phyloP scores from a whole-genome alignment of 2,113 vertebrate species.

The Mormyrus lacerda region DNA sequence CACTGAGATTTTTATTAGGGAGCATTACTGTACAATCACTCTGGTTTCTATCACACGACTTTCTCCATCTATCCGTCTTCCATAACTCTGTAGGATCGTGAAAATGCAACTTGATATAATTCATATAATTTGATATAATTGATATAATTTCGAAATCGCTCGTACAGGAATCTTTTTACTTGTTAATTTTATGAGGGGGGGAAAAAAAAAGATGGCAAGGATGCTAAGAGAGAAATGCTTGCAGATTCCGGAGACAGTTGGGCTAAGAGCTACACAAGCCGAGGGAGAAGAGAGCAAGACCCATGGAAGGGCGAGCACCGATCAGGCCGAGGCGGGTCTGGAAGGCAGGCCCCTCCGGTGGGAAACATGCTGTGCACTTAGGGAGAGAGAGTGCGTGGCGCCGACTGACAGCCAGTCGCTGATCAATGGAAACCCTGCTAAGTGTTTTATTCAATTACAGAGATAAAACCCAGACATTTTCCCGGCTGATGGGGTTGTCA shows the following conservation, averaged over 20 bases:
- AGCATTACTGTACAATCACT: background rate
- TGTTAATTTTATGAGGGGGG: background rate
- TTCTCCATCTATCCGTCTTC: background rate
- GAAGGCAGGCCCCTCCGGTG: background rate
- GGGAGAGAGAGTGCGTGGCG: background rate
- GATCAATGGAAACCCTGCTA: constrained; percentile 11
- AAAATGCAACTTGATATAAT: background rate
- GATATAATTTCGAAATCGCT: background rate
- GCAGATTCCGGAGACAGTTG: background rate
- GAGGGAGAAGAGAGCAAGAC: background rate
- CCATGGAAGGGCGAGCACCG: background rate
- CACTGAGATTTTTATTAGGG: background rate
- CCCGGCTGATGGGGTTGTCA: background rate
- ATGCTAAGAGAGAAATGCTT: background rate
- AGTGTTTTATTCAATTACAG: constrained; percentile 23
- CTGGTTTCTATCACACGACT: background rate
- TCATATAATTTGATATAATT: background rate
- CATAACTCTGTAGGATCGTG: background rate
- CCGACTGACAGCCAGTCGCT: background rate
- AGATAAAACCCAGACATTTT: background rate
- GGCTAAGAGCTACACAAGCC: background rate
- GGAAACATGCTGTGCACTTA: background rate
- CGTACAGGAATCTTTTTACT: background rate
- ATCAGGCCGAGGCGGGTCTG: background rate
- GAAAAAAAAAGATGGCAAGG: background rate